A percentile compares a stretch with the other conserved stretches of the same genome.
These are phyloP conservation scores for Aethina tumida DNA, from an alignment of 1,140 invertebrate species.

Conservation along the genomic window DNA sequence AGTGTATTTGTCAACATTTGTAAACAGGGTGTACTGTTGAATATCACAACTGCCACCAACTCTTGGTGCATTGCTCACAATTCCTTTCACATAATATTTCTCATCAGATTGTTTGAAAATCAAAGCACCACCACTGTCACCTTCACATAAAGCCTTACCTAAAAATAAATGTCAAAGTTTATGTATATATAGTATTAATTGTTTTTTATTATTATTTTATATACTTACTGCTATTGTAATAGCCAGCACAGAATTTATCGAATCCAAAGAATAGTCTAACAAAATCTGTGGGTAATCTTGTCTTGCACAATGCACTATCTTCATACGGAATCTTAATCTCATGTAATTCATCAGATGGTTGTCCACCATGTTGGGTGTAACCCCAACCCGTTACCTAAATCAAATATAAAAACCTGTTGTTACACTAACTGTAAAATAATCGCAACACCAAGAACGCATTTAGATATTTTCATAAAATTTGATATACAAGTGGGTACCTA, in stretches of 20 bases:
- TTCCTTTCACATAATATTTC: conserved; percentile 20
- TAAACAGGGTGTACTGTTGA: conserved; percentile 19
- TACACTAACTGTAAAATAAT: too few species aligned
- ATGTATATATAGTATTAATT: not conserved
- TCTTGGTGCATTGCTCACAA: conserved; percentile 13
- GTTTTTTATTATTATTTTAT: conserved; percentile 15
- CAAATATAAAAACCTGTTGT: conserved; percentile 3
- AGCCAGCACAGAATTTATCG: conserved; percentile 26
- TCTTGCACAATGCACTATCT: conserved; percentile 11
- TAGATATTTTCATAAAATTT: too few species aligned
- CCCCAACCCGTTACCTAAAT: conserved; percentile 26
- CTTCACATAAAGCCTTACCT: conserved; percentile 23
- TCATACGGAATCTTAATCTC: conserved; percentile 18
- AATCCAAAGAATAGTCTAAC: conserved; percentile 10
- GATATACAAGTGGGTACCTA: too few species aligned
- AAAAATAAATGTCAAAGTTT: conserved; percentile 10
- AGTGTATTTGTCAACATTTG: conserved; percentile 14
- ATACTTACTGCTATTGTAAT: conserved; percentile 22
- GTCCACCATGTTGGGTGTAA: conserved; percentile 13
- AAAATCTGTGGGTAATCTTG: conserved; percentile 15
- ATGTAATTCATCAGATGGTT: conserved; percentile 18
- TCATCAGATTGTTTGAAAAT: conserved; percentile 10
- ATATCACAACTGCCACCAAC: conserved; percentile 15
- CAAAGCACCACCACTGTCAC: conserved; percentile 26
- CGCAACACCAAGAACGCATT: too few species aligned